phyloP scores from a whole-genome alignment of 2,113 vertebrate species.

The Sebastes fasciatus region DNA sequence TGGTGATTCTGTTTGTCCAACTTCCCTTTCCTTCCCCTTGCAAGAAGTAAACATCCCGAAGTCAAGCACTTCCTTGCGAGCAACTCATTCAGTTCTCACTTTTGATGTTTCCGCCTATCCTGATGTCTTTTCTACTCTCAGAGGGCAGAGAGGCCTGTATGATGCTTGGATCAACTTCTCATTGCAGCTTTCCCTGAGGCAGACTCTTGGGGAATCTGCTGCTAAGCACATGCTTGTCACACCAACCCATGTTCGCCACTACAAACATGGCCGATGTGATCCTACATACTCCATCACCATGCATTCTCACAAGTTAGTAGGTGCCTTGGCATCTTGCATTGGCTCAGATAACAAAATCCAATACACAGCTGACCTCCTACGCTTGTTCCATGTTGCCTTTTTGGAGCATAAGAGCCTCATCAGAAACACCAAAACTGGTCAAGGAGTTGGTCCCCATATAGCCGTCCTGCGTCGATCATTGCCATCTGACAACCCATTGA shows the following conservation, averaged over 20 bases:
- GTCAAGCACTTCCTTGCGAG: conserved; percentile 39
- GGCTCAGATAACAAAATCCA: conserved; percentile 61
- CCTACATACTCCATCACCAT: conserved; percentile 83
- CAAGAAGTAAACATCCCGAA: conserved; percentile 38
- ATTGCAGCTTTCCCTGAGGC: conserved; percentile 83
- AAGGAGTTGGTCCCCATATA: conserved; percentile 84
- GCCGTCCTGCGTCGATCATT: conserved; percentile 80
- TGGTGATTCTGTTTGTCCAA: conserved; percentile 31
- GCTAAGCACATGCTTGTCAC: conserved; percentile 81
- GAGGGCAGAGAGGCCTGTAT: conserved; percentile 82
- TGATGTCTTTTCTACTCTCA: conserved; percentile 82
- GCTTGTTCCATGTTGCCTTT: conserved; percentile 81
- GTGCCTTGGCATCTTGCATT: conserved; percentile 66
- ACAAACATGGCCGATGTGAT: conserved; percentile 87
- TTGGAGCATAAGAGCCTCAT: conserved; percentile 84
- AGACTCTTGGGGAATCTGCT: conserved; percentile 79
- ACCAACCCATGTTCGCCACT: conserved; percentile 87
- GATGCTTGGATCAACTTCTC: conserved; percentile 87
- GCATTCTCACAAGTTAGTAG: conserved; percentile 75
- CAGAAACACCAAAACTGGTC: conserved; percentile 83
- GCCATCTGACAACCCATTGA: conserved; percentile 78
- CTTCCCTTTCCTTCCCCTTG: conserved; percentile 70
- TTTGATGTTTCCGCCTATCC: conserved; percentile 84
- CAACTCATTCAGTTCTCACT: conserved; percentile 73
- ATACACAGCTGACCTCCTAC: conserved; percentile 71